These are phyloP conservation scores for Spodoptera littoralis DNA, from an alignment of 2,888 invertebrate species.

Conservation along the genomic window DNA sequence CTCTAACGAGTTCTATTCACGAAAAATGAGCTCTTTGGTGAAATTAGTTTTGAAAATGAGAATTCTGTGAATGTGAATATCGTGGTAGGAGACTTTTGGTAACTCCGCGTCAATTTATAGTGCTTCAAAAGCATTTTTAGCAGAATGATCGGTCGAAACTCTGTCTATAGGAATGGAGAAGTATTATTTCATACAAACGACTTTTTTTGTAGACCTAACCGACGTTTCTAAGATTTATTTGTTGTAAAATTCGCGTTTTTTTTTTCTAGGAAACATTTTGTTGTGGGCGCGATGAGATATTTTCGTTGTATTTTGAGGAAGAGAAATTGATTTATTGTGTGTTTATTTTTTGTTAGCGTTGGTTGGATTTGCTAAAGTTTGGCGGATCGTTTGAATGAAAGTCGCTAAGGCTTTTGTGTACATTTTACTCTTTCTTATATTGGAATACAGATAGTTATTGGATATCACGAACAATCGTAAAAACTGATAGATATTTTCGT, in stretches of 20 bases:
- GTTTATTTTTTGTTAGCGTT: slow-evolving; percentile 8
- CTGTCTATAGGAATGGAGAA: slow-evolving; percentile 11
- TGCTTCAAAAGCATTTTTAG: slow-evolving; percentile 29
- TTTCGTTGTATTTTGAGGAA: slow-evolving; percentile 1
- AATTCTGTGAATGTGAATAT: slow-evolving; percentile 20
- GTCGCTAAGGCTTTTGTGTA: too few species aligned
- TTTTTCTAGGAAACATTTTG: slow-evolving; percentile 35
- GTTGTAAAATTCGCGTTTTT: slow-evolving; percentile 32
- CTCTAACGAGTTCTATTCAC: slow-evolving; percentile 41
- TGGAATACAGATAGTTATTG: too few species aligned
- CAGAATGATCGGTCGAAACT: slow-evolving; percentile 41
- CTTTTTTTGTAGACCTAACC: slow-evolving; percentile 20
- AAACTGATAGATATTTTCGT: too few species aligned
- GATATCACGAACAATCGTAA: too few species aligned
- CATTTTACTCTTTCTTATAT: too few species aligned
- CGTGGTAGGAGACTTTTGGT: slow-evolving; percentile 20
- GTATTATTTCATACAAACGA: slow-evolving; percentile 41
- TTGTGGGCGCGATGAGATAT: slow-evolving; percentile 21
- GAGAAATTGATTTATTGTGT: slow-evolving; percentile 9
- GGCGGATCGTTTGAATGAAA: too few species aligned
- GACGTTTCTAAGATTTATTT: slow-evolving; percentile 37
- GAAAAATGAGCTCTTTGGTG: slow-evolving; percentile 15
- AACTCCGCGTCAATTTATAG: slow-evolving; percentile 37
- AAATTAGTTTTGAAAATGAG: slow-evolving; percentile 24
- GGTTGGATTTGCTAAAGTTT: too few species aligned